phyloP scores from a whole-genome alignment of 2,888 invertebrate species.

The Apamea monoglypha region DNA sequence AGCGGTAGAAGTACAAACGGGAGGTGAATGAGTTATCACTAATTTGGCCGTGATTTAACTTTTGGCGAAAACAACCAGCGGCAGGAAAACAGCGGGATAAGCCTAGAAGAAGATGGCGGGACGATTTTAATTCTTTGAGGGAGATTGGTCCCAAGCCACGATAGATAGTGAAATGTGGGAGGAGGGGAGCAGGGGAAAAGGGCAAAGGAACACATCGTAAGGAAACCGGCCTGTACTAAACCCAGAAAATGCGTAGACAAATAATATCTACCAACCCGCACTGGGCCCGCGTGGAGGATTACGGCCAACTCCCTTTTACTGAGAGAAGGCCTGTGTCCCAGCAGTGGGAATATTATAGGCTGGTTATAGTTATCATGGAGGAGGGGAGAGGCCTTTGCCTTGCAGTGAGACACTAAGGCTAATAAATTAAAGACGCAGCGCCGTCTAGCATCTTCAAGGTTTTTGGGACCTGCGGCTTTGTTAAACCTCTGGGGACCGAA shows the following conservation, averaged over 20 bases:
- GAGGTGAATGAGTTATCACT: constrained; percentile 24
- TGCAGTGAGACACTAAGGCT: background rate
- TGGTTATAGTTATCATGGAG: no score
- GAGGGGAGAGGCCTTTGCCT: background rate
- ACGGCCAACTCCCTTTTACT: no score
- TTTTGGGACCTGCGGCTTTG: background rate
- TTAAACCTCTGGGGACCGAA: background rate
- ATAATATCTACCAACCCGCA: no score
- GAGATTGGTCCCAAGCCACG: background rate
- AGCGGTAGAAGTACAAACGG: background rate
- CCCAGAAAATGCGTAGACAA: no score
- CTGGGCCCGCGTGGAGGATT: no score
- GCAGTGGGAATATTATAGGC: no score
- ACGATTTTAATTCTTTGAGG: background rate
- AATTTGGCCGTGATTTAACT: background rate
- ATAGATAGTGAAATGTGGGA: background rate
- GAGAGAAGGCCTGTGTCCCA: no score
- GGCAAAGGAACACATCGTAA: no score
- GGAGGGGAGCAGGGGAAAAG: no score
- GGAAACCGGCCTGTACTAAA: no score
- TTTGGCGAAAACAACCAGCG: background rate
- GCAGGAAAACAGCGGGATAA: background rate
- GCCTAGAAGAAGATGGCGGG: no score
- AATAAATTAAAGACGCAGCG: no score
- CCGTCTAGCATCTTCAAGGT: background rate